phyloP scores from a whole-genome alignment of 2,888 invertebrate species.

The Agonum fuliginosum region DNA sequence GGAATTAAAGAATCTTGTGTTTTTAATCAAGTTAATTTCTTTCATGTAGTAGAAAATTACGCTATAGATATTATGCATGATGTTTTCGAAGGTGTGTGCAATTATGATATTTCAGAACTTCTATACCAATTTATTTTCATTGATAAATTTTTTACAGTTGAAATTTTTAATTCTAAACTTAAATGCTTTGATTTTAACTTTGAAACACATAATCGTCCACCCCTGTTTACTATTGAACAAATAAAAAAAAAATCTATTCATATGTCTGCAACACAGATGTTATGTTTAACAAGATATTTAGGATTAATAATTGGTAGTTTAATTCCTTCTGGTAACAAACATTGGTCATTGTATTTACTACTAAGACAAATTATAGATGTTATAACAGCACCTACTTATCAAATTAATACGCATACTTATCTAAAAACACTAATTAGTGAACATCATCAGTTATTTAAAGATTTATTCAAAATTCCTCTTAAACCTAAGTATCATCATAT shows the following conservation, averaged over 20 bases:
- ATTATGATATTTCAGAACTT: slow-evolving; percentile 29
- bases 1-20: slow-evolving; percentile 57
- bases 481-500: too few species aligned
- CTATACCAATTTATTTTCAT: slow-evolving; percentile 21
- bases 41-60: slow-evolving; percentile 34
- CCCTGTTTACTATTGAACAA: not conserved
- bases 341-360: too few species aligned
- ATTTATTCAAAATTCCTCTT: too few species aligned
- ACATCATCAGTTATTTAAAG: too few species aligned
- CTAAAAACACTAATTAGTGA: too few species aligned
- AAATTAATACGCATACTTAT: too few species aligned
- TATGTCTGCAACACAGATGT: slow-evolving; percentile 17
- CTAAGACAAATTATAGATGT: too few species aligned
- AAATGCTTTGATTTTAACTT: not conserved
- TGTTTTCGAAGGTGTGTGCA: slow-evolving; percentile 29
- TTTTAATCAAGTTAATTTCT: slow-evolving; percentile 36
- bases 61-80: slow-evolving; percentile 45
- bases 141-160: not conserved
- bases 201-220: not conserved
- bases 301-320: too few species aligned
- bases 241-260: slow-evolving; percentile 9
- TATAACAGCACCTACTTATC: too few species aligned
- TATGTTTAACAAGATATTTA: too few species aligned
- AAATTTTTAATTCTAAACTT: not conserved
- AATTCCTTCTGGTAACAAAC: too few species aligned